phyloP scores from a whole-genome alignment of 2,888 invertebrate genomes.

The Sarcophaga variegata region DNA sequence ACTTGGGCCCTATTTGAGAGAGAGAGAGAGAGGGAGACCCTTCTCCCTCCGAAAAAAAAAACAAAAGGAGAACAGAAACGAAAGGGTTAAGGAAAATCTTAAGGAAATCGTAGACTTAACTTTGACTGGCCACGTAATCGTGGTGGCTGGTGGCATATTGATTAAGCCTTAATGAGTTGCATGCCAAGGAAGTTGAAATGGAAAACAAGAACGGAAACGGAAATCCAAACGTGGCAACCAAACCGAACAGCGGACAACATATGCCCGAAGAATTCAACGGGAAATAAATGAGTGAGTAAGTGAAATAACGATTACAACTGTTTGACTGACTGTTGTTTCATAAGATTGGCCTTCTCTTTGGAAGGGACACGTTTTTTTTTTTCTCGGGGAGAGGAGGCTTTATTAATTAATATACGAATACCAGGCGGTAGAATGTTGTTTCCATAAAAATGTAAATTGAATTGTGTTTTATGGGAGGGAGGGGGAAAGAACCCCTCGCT shows the following conservation, averaged over 20 bases:
- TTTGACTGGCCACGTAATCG: constrained; percentile 58
- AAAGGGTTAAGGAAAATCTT: constrained; percentile 66
- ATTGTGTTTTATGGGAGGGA: not conserved
- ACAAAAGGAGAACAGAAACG: not conserved
- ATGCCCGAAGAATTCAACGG: not conserved
- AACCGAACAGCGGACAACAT: not conserved
- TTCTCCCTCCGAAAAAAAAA: too few species aligned
- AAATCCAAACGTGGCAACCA: constrained; percentile 69
- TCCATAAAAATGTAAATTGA: constrained; percentile 66
- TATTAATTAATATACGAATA: constrained; percentile 60
- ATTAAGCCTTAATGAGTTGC: constrained; percentile 66
- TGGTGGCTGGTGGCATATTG: constrained; percentile 52
- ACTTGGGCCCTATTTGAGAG: constrained; percentile 54
- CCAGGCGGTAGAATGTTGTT: constrained; percentile 27
- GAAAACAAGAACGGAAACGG: constrained; percentile 68
- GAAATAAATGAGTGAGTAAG: not conserved
- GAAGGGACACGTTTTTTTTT: constrained; percentile 30
- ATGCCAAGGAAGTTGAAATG: constrained; percentile 62
- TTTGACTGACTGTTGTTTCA: not conserved
- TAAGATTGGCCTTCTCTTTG: not conserved
- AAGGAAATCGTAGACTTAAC: constrained; percentile 37
- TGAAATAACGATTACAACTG: constrained; percentile 14
- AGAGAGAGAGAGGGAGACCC: too few species aligned
- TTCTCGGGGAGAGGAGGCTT: not conserved
- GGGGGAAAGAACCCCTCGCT: too few species aligned